Percentiles rank a stretch among this genome's conserved stretches.
These are phyloP conservation scores for Nemotelus nigrinus DNA, from an alignment of 2,888 invertebrate genomes.

Conservation along the genomic window DNA sequence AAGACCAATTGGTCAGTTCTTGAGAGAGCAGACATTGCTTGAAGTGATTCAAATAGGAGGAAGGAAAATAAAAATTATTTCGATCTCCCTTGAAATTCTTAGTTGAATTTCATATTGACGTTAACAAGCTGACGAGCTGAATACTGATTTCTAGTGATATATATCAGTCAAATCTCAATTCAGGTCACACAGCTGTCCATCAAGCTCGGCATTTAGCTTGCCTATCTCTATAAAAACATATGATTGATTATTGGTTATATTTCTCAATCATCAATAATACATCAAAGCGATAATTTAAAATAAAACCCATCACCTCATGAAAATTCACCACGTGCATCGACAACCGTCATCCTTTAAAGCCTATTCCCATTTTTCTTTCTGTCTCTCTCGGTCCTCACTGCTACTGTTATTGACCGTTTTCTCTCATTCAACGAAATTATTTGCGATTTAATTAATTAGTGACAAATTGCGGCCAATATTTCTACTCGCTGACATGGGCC, in stretches of 20 bases:
- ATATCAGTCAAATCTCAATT: too few species aligned
- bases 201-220: too few species aligned
- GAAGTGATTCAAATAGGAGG: too few species aligned
- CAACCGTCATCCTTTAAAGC: not conserved
- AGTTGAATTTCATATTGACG: too few species aligned
- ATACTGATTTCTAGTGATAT: too few species aligned
- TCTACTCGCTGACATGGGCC: conserved; percentile 34
- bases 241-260: conserved; percentile 34
- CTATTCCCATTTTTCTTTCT: not conserved
- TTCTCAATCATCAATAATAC: conserved; percentile 29
- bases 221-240: not conserved
- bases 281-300: conserved; percentile 14
- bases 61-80: too few species aligned
- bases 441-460: conserved; percentile 49
- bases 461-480: conserved; percentile 48
- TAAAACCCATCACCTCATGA: conserved; percentile 17
- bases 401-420: conserved; percentile 30
- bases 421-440: conserved; percentile 46
- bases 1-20: too few species aligned
- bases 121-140: too few species aligned
- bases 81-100: too few species aligned
- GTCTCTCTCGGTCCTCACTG: not conserved
- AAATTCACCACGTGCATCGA: not conserved
- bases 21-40: too few species aligned
- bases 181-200: too few species aligned